A percentile compares a stretch with the other conserved stretches of the same genome.
These are phyloP conservation scores for Labia minor DNA, from an alignment of 2,888 invertebrate species.

Conservation along the genomic window DNA sequence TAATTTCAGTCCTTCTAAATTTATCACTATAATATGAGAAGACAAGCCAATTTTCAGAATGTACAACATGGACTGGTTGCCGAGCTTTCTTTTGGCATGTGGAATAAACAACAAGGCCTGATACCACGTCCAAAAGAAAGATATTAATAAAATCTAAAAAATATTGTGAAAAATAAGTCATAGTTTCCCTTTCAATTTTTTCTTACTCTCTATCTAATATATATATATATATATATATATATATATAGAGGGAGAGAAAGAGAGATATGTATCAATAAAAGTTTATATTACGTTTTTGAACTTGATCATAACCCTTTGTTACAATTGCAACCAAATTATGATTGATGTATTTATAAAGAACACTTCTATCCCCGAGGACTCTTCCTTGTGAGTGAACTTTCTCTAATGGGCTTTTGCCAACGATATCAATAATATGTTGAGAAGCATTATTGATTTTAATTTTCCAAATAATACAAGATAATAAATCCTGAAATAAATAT, in stretches of 20 bases:
- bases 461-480: not conserved
- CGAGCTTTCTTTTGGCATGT: slow-evolving; percentile 74
- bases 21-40: slow-evolving; percentile 92
- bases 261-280: no score
- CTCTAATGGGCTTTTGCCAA: slow-evolving; percentile 55
- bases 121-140: slow-evolving; percentile 81
- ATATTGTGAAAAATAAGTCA: slow-evolving; percentile 8
- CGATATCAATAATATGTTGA: slow-evolving; percentile 52
- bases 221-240: no score
- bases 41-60: slow-evolving; percentile 94
- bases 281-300: slow-evolving; percentile 61
- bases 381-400: slow-evolving; percentile 89
- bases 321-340: slow-evolving; percentile 88
- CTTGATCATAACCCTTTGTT: slow-evolving; percentile 61
- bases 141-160: slow-evolving; percentile 64
- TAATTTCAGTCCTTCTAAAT: slow-evolving; percentile 81
- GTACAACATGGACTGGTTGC: slow-evolving; percentile 76
- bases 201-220: not conserved
- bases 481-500: not conserved
- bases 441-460: slow-evolving; percentile 26
- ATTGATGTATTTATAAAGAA: slow-evolving; percentile 96
- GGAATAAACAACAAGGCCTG: slow-evolving; percentile 75
- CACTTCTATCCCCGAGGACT: slow-evolving; percentile 88
- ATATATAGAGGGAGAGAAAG: not conserved
- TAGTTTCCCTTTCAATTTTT: not conserved